Evolutionary conservation across 2,797 vertebrate species (phyloP), one percentile per base, ranked within the genome.

Genomic region (Erethizon dorsatum): DNA sequence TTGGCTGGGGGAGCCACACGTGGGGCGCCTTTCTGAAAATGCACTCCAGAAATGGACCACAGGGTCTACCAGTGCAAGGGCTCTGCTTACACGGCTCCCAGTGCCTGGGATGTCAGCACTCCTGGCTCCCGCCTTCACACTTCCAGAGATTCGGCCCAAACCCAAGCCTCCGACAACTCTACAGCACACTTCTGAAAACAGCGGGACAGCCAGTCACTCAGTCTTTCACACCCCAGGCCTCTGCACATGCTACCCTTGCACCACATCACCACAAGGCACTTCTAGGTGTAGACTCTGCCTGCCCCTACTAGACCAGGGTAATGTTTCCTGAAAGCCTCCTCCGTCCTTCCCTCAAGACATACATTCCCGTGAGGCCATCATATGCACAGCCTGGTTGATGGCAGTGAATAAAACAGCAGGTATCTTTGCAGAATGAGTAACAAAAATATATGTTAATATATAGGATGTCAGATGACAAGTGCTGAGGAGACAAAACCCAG

Each of bases 1-100:
- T 7, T 6, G 2, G 41, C 28, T n/a, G 13, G 0, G 0, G 28
- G n/a, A 17, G 9, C n/a, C 4, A 2, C 6, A 26, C 22, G 6
- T 5, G 24, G 71, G 18, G 2, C 2, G 18, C 9, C 73, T 28
- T 47, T 87, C 22, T 47, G 47, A 45, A n/a, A 73, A 47, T 2
- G 6, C 11, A 77, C 4, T 5, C 6, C 22, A 56, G 50, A 57
- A 45, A 83, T 11, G 5, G 13, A 17, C 45, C 20, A 9, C 5
- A 54, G 31, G 18, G 47, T 41, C 10, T 77, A 31, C n/a, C 2
- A 45, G 3, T 2, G 20, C 18, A 4, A 59, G n/a, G 3, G 26
- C 37, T 20, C 13, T n/a, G 78, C 57, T 22, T 71, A 17, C 37
- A 45, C 1, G 9, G 31, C 59, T 61, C 47, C 54, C 65, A 17